phyloP scores from a whole-genome alignment of 2,888 invertebrate genomes.

The Odiellus spinosus region DNA sequence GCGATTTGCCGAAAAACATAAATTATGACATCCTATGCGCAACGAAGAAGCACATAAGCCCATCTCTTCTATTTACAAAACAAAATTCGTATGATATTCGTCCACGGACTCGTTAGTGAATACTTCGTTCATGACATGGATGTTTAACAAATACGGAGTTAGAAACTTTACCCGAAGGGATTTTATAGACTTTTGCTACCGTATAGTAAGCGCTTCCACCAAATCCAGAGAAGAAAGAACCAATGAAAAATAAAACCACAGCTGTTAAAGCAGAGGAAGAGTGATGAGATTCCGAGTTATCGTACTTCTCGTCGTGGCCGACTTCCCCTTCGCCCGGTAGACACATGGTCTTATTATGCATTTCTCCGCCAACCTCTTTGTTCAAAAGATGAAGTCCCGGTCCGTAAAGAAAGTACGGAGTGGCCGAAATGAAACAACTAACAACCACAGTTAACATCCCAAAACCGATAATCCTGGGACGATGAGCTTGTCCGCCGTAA shows the following conservation, averaged over 20 bases:
- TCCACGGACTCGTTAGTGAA: no score
- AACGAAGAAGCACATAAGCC: no score
- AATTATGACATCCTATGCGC: no score
- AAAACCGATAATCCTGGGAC: conserved; percentile 11
- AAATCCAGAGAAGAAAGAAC: conserved; percentile 50
- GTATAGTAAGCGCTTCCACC: conserved; percentile 49
- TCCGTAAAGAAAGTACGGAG: conserved; percentile 15
- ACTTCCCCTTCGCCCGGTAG: neutral
- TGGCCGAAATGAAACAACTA: conserved; percentile 8
- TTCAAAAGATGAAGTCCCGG: conserved; percentile 6
- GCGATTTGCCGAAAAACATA: no score
- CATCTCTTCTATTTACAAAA: no score
- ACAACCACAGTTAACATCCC: conserved; percentile 11
- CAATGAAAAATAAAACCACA: conserved; percentile 43
- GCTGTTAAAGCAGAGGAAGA: conserved; percentile 32
- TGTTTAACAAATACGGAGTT: no score
- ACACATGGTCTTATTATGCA: neutral
- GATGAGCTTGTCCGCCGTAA: conserved; percentile 9
- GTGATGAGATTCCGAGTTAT: neutral
- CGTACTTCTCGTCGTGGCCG: conserved; percentile 2
- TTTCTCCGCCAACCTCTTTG: conserved; percentile 3
- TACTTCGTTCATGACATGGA: no score
- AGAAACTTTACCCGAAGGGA: no score
- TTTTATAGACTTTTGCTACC: no score
- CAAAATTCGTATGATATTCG: no score